phyloP scores from a whole-genome alignment of 2,797 vertebrate genomes.

The Bovichtus variegatus region DNA sequence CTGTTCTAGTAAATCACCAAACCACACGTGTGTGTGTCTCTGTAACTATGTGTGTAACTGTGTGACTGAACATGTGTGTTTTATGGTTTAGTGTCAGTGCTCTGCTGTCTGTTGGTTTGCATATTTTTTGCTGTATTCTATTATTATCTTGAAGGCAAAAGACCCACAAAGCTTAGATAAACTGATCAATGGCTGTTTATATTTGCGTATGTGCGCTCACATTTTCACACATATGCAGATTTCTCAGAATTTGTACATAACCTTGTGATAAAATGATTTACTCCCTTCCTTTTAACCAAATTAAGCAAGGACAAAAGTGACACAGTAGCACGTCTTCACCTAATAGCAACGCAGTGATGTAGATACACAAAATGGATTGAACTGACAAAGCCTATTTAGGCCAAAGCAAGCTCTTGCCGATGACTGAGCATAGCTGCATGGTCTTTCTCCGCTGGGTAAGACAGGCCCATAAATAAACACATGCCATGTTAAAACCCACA shows the following conservation, averaged over 20 bases:
- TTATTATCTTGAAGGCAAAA: background rate
- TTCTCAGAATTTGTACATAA: slow-evolving; percentile 34
- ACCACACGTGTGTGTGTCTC: slow-evolving; percentile 33
- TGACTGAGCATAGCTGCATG: slow-evolving; percentile 49
- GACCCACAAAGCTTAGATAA: background rate
- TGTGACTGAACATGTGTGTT: slow-evolving; percentile 35
- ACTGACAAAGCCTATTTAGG: slow-evolving; percentile 66
- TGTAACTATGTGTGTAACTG: slow-evolving; percentile 12
- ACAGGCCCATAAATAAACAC: slow-evolving; percentile 50
- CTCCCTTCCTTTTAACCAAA: slow-evolving; percentile 71
- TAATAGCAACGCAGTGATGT: slow-evolving; percentile 47
- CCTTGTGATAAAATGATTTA: slow-evolving; percentile 67
- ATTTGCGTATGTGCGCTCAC: background rate
- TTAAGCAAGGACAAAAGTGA: slow-evolving; percentile 57
- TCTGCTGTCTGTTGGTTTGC: slow-evolving; percentile 5
- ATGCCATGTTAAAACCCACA: slow-evolving; percentile 19
- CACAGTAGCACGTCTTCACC: slow-evolving; percentile 49
- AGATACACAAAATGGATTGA: slow-evolving; percentile 66
- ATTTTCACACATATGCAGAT: slow-evolving; percentile 31
- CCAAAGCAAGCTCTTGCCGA: slow-evolving; percentile 41
- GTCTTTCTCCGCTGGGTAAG: background rate
- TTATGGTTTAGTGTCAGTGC: slow-evolving; percentile 26
- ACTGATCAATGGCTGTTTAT: slow-evolving; percentile 1
- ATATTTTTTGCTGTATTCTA: background rate
- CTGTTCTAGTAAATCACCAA: slow-evolving; percentile 77